Percentiles rank a stretch among this genome's conserved stretches.
phyloP scores from a whole-genome alignment of 2,888 invertebrate species.

The Catocala sponsa region DNA sequence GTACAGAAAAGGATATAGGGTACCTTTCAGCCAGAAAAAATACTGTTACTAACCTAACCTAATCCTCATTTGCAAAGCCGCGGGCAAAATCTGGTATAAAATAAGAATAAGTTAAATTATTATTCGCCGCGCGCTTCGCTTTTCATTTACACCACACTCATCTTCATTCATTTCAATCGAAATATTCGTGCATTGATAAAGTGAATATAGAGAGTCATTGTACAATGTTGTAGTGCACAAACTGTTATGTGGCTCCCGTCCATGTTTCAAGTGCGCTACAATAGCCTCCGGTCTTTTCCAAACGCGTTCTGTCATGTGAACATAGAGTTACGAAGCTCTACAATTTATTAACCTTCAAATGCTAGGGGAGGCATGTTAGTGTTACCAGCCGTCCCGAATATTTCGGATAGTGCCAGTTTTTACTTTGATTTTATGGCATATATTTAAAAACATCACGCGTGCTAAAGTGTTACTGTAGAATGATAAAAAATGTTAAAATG shows the following conservation, averaged over 20 bases:
- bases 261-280: constrained; percentile 31
- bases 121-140: neutral
- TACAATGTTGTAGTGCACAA: constrained; percentile 36
- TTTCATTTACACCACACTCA: constrained; percentile 18
- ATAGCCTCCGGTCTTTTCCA: constrained; percentile 31
- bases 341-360: constrained; percentile 19
- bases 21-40: too few relatives aligned
- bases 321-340: constrained; percentile 31
- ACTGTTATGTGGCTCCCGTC: constrained; percentile 34
- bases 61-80: too few relatives aligned
- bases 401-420: too few relatives aligned
- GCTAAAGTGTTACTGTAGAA: too few relatives aligned
- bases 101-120: too few relatives aligned
- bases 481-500: too few relatives aligned
- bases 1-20: too few relatives aligned
- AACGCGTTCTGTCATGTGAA: constrained; percentile 19
- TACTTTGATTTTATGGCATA: too few relatives aligned
- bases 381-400: too few relatives aligned
- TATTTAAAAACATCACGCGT: too few relatives aligned
- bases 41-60: too few relatives aligned
- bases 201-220: constrained; percentile 20
- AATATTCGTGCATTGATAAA: constrained; percentile 32
- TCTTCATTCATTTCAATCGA: constrained; percentile 20
- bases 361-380: neutral
- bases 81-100: too few relatives aligned